Base-by-base conservation (phyloP, 2,888 invertebrate species). In the Plemyria rubiginata region DNA sequence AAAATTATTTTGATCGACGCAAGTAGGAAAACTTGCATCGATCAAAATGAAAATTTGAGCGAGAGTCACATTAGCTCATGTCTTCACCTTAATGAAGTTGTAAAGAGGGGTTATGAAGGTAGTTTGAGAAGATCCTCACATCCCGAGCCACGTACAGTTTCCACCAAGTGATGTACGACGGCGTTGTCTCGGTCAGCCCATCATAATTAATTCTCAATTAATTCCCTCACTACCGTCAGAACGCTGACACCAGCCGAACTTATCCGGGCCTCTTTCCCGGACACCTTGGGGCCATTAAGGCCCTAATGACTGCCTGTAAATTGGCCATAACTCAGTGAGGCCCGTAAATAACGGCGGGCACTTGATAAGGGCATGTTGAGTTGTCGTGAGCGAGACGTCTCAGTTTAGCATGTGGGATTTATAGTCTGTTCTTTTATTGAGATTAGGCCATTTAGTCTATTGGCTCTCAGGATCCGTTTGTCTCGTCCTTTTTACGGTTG, bases 281-380 rank as follows among this genome's bases (percentile, higher is more conserved):
- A 88, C 92, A 92, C 92, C 91, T 92, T 89, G 73, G 82, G 87
- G 87, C 89, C 91, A 90, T 91, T 92, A 91, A 86, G 88, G 86
- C 83, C 78, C 87, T 92, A 92, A 92, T 92, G 92, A 91, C 91
- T 91, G 87, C 80, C 88, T 91, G 92, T 88, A 91, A 92, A 92
- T 92, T 91, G 92, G 91, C 92, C 90, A 90, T 92, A 92, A 92
- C 83, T 92, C 92, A 91, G 88, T 75, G 77, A 73, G 70, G 77
- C 82, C 83, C 86, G 86, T 92, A 92, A 92, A 92, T 92, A 92
- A 92, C 90, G 73, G 82, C 78, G 76, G 76, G 77, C 77, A 79
- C 79, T 86, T 89, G 92, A 92, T 92, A 92, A 92, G 91, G 92
- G 90, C 87, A 71, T 80, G 91, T 89, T 88, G 90, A 90, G 80